Evolutionary conservation across 2,113 vertebrate genomes (phyloP), one percentile per base, ranked within the genome.

Genomic region (Grallaria varia): DNA sequence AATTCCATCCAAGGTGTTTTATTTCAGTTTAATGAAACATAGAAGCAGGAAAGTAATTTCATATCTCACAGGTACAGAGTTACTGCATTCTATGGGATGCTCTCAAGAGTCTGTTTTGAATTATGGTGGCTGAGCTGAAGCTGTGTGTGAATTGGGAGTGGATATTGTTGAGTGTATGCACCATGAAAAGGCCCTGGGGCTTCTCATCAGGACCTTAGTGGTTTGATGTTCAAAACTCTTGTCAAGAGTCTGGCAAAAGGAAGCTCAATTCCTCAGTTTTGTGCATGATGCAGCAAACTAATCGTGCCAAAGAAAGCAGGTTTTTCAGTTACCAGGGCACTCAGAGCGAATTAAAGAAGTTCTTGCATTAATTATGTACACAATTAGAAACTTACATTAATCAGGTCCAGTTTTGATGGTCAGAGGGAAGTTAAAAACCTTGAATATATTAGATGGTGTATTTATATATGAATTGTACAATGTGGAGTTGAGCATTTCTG

Each of bases 351-450:
- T 62, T 75, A 60, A 52, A 55, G 52, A 87, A 87, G 45, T 52
- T 60, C 52, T 87, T 67, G 27, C 14, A 82, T 59, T 93, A 78
- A 68, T 95, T 93, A 27, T 23, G 35, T 15, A 77, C 8, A 30
- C 55, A 77, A n/a, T 93, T 84, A 87, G 49, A 85, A 90, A 79
- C 31, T 58, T 85, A 11, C 9, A 58, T 76, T 84, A 82, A 82
- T 87, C 62, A 79, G 62, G 45, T 64, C 71, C 44, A 35, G 30
- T 88, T 94, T 83, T 90, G 71, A 88, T 93, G 78, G 88, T 90
- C 83, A 47, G 45, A 82, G 18, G 31, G 28, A 92, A 94, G 31
- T 85, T 73, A 50, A 88, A 92, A 85, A 50, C 58, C 79, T 90
- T 79, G 40, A 91, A 37, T 90, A 22, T 87, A 56, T 73, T 79